phyloP scores from a whole-genome alignment of 2,113 vertebrate species.

The Phycodurus eques region DNA sequence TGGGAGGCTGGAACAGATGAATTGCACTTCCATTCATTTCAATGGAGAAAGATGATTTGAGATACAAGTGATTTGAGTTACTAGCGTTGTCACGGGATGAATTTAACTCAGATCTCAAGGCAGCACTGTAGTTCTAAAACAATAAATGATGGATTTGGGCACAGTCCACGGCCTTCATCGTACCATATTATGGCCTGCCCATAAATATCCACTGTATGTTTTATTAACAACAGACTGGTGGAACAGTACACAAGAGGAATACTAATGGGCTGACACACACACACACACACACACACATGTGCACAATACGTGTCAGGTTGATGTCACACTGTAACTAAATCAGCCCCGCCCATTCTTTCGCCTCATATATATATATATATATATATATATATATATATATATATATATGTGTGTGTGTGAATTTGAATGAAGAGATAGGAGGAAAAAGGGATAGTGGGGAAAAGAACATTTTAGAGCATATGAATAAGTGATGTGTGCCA shows the following conservation, averaged over 20 bases:
- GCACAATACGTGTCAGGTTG: slow-evolving; percentile 39
- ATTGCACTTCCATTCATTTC: too few relatives aligned
- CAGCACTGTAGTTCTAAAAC: not conserved
- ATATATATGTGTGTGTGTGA: not conserved
- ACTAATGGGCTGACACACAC: slow-evolving; percentile 39
- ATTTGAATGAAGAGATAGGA: slow-evolving; percentile 3
- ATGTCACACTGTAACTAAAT: slow-evolving; percentile 47
- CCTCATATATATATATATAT: not conserved
- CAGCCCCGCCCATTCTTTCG: slow-evolving; percentile 27
- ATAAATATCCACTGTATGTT: slow-evolving; percentile 48
- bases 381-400: not conserved
- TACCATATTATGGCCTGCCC: slow-evolving; percentile 38
- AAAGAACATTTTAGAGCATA: slow-evolving; percentile 40
- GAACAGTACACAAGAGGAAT: slow-evolving; percentile 49
- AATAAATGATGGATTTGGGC: too few relatives aligned
- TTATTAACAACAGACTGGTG: slow-evolving; percentile 58
- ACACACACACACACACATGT: not conserved
- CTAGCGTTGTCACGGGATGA: not conserved
- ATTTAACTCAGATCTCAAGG: not conserved
- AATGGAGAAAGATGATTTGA: too few relatives aligned
- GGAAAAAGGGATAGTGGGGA: not conserved
- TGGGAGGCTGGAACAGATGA: too few relatives aligned
- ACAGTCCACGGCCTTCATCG: not conserved
- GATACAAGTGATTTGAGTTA: not conserved
- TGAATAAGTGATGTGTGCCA: slow-evolving; percentile 55